Conservation (phyloP, 2,113 vertebrate genomes). For the Harpagus bidentatus region DNA sequence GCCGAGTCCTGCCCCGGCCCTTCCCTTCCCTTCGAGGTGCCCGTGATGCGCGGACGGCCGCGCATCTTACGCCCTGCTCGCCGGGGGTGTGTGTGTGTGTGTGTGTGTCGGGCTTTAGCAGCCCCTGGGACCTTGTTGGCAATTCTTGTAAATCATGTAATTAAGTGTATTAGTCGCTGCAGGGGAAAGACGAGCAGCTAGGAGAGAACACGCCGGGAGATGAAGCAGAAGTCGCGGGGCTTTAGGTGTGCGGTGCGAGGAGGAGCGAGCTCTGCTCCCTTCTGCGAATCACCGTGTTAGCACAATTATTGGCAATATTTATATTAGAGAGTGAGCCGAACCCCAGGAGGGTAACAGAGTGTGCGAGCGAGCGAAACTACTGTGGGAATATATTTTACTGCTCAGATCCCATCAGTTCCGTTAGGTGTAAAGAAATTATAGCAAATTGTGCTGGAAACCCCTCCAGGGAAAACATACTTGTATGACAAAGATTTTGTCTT, state of each 20-base stretch:
- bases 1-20: neutral
- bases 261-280: neutral
- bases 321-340: neutral
- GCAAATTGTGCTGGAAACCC: conserved; percentile 50
- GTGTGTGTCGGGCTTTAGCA: neutral
- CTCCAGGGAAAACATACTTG: conserved; percentile 58
- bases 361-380: neutral
- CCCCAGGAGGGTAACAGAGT: conserved; percentile 22
- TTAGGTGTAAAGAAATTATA: conserved; percentile 50
- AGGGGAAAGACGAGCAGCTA: neutral
- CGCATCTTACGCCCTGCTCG: neutral
- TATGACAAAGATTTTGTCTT: conserved; percentile 62
- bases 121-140: neutral
- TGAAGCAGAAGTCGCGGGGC: neutral
- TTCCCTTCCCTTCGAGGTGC: neutral
- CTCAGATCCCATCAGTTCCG: conserved; percentile 29
- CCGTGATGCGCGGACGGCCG: neutral
- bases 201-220: neutral
- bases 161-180: conserved; percentile 2
- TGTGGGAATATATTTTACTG: neutral
- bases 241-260: neutral
- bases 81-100: neutral
- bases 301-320: conserved; percentile 40
- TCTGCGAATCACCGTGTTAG: neutral
- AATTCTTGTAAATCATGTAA: neutral